Conservation (phyloP, 1,140 invertebrate species). For the Trichomalopsis sarcophagae region DNA sequence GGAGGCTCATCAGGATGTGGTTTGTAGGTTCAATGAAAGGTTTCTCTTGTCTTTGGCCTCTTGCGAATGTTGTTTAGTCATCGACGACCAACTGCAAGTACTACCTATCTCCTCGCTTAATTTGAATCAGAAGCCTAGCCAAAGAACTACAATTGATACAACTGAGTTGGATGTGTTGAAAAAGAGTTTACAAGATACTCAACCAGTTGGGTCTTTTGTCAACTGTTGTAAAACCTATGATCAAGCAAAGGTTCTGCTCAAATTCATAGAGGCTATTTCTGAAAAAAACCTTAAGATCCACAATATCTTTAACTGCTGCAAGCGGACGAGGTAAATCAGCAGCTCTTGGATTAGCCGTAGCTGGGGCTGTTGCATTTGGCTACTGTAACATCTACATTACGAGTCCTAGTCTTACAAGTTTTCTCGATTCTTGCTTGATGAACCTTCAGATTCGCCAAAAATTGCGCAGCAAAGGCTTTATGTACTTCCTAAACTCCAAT, state of each 20-base stretch:
- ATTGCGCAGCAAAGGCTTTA: constrained; percentile 99
- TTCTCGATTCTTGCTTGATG: too few relatives aligned
- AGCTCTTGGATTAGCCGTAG: constrained; percentile 95
- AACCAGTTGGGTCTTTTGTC: constrained; percentile 92
- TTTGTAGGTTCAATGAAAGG: constrained; percentile 97
- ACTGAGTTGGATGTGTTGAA: constrained; percentile 83
- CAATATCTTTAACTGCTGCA: constrained; percentile 96
- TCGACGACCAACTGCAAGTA: constrained; percentile 95
- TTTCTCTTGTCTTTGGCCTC: constrained; percentile 94
- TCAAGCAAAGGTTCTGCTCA: constrained; percentile 93
- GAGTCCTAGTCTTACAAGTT: constrained; percentile 96
- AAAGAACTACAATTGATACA: constrained; percentile 74
- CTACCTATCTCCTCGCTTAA: constrained; percentile 94
- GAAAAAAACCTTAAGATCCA: constrained; percentile 93
- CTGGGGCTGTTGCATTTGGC: constrained; percentile 88
- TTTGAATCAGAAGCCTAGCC: constrained; percentile 84
- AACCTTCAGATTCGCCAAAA: constrained; percentile 97
- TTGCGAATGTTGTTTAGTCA: constrained; percentile 91
- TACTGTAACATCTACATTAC: constrained; percentile 99
- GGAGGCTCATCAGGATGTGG: constrained; percentile 94
- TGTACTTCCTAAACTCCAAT: constrained; percentile 99
- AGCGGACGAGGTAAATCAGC: constrained; percentile 99
- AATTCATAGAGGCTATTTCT: constrained; percentile 96
- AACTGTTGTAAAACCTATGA: constrained; percentile 95
- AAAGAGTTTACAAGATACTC: constrained; percentile 88